phyloP scores from a whole-genome alignment of 30 jellyfish, hydroid and myxozoan genomes.

The Haliclystus octoradiatus region DNA sequence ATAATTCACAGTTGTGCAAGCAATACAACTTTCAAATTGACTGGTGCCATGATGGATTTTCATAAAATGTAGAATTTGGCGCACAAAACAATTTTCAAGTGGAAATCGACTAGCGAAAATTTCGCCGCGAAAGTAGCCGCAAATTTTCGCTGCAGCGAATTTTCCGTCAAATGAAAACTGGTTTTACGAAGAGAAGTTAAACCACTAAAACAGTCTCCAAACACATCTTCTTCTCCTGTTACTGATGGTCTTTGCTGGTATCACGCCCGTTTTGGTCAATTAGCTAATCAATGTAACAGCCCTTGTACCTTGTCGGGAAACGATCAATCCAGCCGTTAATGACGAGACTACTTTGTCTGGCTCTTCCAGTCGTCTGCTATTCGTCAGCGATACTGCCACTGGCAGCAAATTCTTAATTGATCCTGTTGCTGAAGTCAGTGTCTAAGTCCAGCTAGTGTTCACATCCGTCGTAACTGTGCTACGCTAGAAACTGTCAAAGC shows the following conservation, averaged over 20 bases:
- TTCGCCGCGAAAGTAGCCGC: no score
- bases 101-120: no score
- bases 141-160: no score
- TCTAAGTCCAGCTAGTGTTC: constrained; percentile 14
- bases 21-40: no score
- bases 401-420: constrained; percentile 27
- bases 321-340: neutral
- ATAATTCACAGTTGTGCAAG: no score
- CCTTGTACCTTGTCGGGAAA: constrained; percentile 6
- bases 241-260: constrained; percentile 11
- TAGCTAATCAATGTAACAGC: neutral
- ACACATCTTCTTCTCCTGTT: no score
- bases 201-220: no score
- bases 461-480: constrained; percentile 4
- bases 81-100: no score
- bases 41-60: no score
- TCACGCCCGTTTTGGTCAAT: neutral
- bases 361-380: constrained; percentile 19
- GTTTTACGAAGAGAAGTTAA: no score
- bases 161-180: no score
- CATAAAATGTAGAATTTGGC: no score
- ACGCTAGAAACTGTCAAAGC: constrained; percentile 32
- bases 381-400: constrained; percentile 10
- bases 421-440: constrained; percentile 51
- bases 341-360: neutral